These are phyloP conservation scores for Pomatostomus ruficeps DNA, from an alignment of 2,113 vertebrate species.

Conservation along the genomic window DNA sequence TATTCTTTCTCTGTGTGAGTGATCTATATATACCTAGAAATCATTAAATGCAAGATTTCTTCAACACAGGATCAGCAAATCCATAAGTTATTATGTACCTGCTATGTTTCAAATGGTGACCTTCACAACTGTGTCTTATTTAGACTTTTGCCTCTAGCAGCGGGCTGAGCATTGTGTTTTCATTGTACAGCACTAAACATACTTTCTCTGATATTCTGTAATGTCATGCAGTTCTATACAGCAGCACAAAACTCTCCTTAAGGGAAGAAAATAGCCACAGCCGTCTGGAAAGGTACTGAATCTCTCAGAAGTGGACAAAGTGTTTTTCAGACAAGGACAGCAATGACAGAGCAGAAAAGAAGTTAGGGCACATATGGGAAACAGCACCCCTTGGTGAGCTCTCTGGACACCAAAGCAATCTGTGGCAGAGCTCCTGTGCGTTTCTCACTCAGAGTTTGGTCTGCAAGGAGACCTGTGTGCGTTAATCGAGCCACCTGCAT, in stretches of 20 bases:
- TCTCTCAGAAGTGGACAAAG: not conserved
- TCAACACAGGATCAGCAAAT: not conserved
- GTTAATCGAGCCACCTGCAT: not conserved
- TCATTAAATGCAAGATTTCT: not conserved
- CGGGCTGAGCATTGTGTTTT: not conserved
- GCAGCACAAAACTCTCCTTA: not conserved
- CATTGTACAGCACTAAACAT: not conserved
- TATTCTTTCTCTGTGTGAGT: not conserved
- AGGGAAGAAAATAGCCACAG: not conserved
- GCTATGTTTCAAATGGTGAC: not conserved
- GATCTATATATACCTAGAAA: not conserved
- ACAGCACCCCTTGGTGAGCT: not conserved
- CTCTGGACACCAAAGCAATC: not conserved
- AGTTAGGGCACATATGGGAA: not conserved
- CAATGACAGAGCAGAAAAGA: not conserved
- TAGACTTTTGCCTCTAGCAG: not conserved
- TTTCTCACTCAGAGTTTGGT: not conserved
- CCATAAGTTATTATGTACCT: not conserved
- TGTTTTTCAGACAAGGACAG: not conserved
- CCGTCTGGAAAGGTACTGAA: not conserved
- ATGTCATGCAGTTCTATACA: not conserved
- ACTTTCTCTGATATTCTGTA: not conserved
- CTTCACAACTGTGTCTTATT: not conserved
- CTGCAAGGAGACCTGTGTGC: not conserved
- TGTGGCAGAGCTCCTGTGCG: not conserved